Evolutionary conservation across 2,888 invertebrate genomes (phyloP), one percentile per base, ranked within the genome.

Genomic region (Leptodirus hochenwartii): DNA sequence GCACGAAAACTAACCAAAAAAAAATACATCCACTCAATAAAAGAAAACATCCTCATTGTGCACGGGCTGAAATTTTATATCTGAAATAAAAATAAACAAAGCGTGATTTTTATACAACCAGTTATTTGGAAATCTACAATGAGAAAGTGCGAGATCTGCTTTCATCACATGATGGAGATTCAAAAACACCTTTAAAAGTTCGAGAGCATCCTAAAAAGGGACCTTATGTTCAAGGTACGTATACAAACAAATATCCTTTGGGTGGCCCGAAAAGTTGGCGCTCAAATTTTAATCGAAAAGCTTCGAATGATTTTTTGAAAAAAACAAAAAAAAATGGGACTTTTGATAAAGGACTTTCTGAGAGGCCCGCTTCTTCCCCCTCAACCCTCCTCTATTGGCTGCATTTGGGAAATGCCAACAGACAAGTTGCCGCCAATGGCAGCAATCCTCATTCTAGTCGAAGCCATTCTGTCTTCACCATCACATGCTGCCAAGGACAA

Each of bases 121-220:
- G 69, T 53, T 69, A 66, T 48, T 53, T 69, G 43, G 68, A 69
- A 50, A 67, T 69, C 40, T 68, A 69, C 51, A 68, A 69, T 51
- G 67, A 69, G 49, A 59, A 70, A 39, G 80, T 81, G n/a, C 64
- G 75, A 39, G 81, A 81, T 51, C 54, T 82, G 34, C 51, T 81
- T 32, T 38, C 40, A 47, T 27, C 33, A 4, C 10, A 31, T 4
- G 22, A 27, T 4, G 32, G 34, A 25, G 50, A 52, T 3, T 53
- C 51, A 4, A 37, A 48, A 13, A 51, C 52, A 38, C 52, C 52
- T 30, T 57, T 81, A n/a, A 69, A 71, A 41, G 71, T 82, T 22
- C 56, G 81, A 32, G 80, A 82, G 52, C 80, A 82, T 56, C 81
- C 81, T 2, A 64, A 66, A 33, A 66, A 62, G 39, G 81, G 81